Percentiles rank a stretch among this genome's conserved stretches.
These are phyloP conservation scores for Orchesella flavescens DNA, from an alignment of 2,888 invertebrate genomes.

Conservation along the genomic window DNA sequence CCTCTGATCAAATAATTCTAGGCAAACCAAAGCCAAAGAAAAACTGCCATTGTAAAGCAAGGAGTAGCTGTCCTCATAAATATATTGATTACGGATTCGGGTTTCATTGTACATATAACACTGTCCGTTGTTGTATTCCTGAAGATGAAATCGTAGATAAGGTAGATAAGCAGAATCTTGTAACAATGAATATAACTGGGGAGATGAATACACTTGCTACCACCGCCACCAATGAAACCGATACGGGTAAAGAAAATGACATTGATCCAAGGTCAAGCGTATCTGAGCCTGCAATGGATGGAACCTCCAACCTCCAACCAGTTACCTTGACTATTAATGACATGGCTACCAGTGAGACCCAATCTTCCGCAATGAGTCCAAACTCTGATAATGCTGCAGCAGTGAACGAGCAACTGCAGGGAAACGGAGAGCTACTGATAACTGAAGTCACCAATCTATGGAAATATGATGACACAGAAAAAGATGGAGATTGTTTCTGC, in stretches of 20 bases:
- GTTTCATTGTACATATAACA: constrained; percentile 68
- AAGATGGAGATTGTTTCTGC: constrained; percentile 56
- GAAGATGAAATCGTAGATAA: constrained; percentile 21
- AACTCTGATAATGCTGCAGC: not conserved
- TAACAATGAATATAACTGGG: not conserved
- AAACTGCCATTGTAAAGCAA: constrained; percentile 64
- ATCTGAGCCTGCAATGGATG: not conserved
- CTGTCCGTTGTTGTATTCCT: constrained; percentile 69
- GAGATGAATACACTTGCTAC: not conserved
- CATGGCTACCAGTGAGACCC: not conserved
- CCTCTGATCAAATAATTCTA: not conserved
- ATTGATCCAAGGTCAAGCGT: not conserved
- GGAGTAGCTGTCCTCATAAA: constrained; percentile 66
- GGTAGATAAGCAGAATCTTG: not conserved
- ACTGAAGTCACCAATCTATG: constrained; percentile 46
- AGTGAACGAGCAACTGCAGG: not conserved
- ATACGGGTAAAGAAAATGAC: not conserved
- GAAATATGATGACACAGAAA: constrained; percentile 17
- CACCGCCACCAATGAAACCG: not conserved
- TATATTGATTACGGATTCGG: constrained; percentile 70
- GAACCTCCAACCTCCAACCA: not conserved
- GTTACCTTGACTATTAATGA: too few relatives aligned
- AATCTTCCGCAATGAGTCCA: not conserved
- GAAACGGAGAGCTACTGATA: constrained; percentile 42
- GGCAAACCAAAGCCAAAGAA: constrained; percentile 23